Conservation (phyloP, 2,113 vertebrate species). For the Anarrhichthys ocellatus region DNA sequence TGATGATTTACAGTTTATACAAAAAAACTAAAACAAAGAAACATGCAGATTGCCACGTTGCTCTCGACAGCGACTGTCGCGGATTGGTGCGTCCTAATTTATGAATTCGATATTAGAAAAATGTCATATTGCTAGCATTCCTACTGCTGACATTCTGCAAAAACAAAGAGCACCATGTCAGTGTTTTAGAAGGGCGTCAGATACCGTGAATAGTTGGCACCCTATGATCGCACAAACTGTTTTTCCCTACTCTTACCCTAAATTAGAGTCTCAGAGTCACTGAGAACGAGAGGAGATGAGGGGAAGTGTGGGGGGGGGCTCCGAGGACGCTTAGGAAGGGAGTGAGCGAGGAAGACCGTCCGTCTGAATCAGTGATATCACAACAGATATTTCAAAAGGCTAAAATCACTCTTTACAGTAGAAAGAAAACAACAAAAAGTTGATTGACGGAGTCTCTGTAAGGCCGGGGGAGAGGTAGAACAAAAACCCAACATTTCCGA, state of each 20-base stretch:
- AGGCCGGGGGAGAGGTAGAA: slow-evolving; percentile 76
- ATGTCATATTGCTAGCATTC: slow-evolving; percentile 44
- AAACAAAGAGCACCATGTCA: slow-evolving; percentile 53
- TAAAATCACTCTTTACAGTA: slow-evolving; percentile 26
- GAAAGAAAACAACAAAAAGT: not conserved
- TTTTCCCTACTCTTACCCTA: not conserved
- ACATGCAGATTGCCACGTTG: slow-evolving; percentile 55
- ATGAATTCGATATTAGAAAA: slow-evolving; percentile 1
- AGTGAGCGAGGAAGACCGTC: not conserved
- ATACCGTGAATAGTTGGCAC: slow-evolving; percentile 20
- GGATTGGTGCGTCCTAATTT: slow-evolving; percentile 4
- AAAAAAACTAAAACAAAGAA: slow-evolving; percentile 13
- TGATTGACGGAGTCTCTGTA: slow-evolving; percentile 38
- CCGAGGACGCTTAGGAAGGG: not conserved
- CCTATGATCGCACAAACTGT: slow-evolving; percentile 18
- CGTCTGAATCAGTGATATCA: slow-evolving; percentile 27
- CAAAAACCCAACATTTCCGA: slow-evolving; percentile 46
- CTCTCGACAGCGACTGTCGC: not conserved
- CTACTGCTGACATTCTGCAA: slow-evolving; percentile 56
- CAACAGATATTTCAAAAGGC: slow-evolving; percentile 22
- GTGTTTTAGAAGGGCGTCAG: slow-evolving; percentile 35
- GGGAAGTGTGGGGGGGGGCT: not conserved
- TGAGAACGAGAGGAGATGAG: slow-evolving; percentile 26
- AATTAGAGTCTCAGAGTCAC: slow-evolving; percentile 21
- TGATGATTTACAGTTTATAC: slow-evolving; percentile 47